Evolutionary conservation across 2,888 invertebrate species (phyloP).

Genomic region (Ptychoptera albimana): DNA sequence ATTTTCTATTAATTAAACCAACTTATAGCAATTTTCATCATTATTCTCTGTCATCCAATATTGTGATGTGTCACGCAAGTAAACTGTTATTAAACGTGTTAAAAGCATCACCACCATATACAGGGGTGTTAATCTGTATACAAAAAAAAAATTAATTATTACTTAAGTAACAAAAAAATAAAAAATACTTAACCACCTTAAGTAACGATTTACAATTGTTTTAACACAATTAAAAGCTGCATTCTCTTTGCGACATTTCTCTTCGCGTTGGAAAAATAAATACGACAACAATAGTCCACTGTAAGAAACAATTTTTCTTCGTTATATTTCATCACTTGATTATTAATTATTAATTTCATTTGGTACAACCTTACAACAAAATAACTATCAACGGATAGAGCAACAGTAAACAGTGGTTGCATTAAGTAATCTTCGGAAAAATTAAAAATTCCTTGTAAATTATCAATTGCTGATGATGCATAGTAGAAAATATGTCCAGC

Average conservation of each 20-base stretch:
- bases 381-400: conserved; percentile 33
- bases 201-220: conserved; percentile 23
- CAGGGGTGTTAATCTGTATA: conserved; percentile 31
- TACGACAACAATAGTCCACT: conserved; percentile 12
- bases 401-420: conserved; percentile 30
- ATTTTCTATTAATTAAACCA: background rate
- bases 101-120: conserved; percentile 30
- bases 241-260: conserved; percentile 9
- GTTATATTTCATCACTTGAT: too few species aligned
- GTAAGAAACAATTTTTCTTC: background rate
- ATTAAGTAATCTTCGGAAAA: conserved; percentile 22
- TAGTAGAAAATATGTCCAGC: conserved; percentile 34
- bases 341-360: too few species aligned
- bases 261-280: conserved; percentile 11
- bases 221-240: conserved; percentile 6
- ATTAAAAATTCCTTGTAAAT: conserved; percentile 23
- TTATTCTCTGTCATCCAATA: conserved; percentile 25
- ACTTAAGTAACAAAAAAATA: background rate
- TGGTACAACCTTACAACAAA: conserved; percentile 28
- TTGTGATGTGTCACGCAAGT: conserved; percentile 25
- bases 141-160: conserved; percentile 1
- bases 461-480: conserved; percentile 25
- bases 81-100: conserved; percentile 26
- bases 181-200: conserved; percentile 16
- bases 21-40: conserved; percentile 27